Percentiles rank a stretch among this genome's conserved stretches.
Evolutionary conservation across 2,888 invertebrate species (phyloP).

Genomic region (Dicyrtoma fusca): DNA sequence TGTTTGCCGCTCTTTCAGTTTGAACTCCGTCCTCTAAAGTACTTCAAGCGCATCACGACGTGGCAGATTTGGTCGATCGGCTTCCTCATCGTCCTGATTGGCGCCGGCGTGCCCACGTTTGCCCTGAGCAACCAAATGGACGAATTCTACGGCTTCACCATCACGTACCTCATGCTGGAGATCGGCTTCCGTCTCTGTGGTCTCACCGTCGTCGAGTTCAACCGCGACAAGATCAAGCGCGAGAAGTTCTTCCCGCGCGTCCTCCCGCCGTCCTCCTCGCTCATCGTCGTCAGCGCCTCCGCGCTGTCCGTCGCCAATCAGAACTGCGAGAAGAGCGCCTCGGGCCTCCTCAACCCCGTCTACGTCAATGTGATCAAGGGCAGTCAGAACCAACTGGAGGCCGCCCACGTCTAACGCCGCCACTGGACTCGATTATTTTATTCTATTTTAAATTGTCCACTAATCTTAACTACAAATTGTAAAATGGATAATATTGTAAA

Average conservation of each 20-base stretch:
- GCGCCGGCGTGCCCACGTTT: conserved; percentile 22
- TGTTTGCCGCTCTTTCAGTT: too few relatives aligned
- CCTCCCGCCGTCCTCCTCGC: conserved; percentile 15
- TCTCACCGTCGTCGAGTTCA: conserved; percentile 20
- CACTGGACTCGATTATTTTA: too few relatives aligned
- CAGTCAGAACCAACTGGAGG: too few relatives aligned
- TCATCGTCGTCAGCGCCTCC: not conserved
- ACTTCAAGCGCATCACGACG: conserved; percentile 27
- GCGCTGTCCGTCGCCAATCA: conserved; percentile 5
- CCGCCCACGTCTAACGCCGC: too few relatives aligned
- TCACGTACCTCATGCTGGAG: conserved; percentile 24
- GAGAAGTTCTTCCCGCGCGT: conserved; percentile 29
- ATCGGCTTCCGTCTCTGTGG: conserved; percentile 17
- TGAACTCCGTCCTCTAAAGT: conserved; percentile 17
- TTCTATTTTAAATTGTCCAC: too few relatives aligned
- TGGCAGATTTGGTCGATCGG: conserved; percentile 34
- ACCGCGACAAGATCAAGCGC: conserved; percentile 29
- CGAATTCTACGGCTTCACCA: conserved; percentile 26
- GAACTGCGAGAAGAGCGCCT: not conserved
- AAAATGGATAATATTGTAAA: too few relatives aligned
- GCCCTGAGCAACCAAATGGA: conserved; percentile 22
- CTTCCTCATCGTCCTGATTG: conserved; percentile 17
- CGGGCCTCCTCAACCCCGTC: not conserved
- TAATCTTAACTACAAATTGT: too few relatives aligned
- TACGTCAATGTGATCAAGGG: conserved; percentile 6